Base-by-base conservation (phyloP, 2,888 invertebrate species). In the Piscicola geometra region DNA sequence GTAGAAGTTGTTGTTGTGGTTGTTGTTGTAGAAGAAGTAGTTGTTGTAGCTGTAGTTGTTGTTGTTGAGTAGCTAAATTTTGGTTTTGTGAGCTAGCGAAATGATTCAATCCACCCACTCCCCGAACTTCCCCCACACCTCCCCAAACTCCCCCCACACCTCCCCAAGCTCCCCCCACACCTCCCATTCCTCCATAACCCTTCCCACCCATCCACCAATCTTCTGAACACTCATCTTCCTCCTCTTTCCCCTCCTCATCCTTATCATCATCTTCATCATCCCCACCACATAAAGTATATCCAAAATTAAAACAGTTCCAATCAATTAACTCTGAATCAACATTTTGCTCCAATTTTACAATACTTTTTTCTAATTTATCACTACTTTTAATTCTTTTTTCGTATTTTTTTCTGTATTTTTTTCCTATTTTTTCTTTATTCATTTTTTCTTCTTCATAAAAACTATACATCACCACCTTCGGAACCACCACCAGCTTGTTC, bases 401-500 rank as follows among this genome's bases (percentile, higher is more conserved):
- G 32, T 72, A 2, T 9, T 70, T 35, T n/a, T 2, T 47, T 35
- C n/a, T 1, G 21, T 1, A 1, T n/a, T 47, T 30, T 47, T 41
- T 25, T 25, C 5, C n/a, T 18, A 25, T 3, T 56, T 25, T 21
- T 25, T 18, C n/a, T 56, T 56, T 56, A 15, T 56, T 56, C 25
- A 15, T 56, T 56, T 73, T 2, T 25, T 75, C 77, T 28, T 71
- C 72, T 32, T 79, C 79, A 5, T 66, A 66, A 15, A 32, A 60
- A 47, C 76, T 70, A 50, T 69, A 71, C 71, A 79, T 47, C 28
- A 75, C 77, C 47, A 79, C 79, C 21, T 76, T 75, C 2, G 78
- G 78, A 79, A 79, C 79, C 75, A 79, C 83, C 77, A 98, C 93
- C 82, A 99, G 96, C 85, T 93, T 93, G 88, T 99, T 99, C 94